Evolutionary conservation across 2,797 vertebrate species (phyloP).

Genomic region (Jordanella pulchra): DNA sequence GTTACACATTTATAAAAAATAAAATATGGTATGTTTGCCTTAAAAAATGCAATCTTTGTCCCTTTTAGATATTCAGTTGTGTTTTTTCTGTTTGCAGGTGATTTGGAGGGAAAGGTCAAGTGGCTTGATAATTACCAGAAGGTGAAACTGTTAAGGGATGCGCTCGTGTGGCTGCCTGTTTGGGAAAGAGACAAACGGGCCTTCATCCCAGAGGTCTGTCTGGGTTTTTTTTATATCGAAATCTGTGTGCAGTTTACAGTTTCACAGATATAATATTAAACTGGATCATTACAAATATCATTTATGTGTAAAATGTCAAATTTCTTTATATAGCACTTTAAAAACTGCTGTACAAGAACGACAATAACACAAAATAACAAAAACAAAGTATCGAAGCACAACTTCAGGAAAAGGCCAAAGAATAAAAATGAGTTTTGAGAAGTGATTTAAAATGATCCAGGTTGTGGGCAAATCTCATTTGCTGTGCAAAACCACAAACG

Average conservation of each 20-base stretch:
- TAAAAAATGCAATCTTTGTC: not conserved
- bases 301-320: conserved; percentile 18
- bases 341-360: no score
- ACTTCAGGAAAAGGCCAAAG: no score
- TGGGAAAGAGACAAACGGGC: conserved; percentile 91
- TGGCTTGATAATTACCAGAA: conserved; percentile 95
- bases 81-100: conserved; percentile 76
- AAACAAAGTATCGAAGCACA: no score
- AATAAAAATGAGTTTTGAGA: no score
- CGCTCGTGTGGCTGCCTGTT: conserved; percentile 89
- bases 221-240: not conserved
- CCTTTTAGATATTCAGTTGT: not conserved
- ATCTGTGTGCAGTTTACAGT: not conserved
- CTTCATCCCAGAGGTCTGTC: conserved; percentile 88
- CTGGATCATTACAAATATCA: not conserved
- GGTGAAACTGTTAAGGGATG: conserved; percentile 87
- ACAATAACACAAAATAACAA: no score
- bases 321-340: no score
- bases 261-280: not conserved
- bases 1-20: not conserved
- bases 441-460: no score
- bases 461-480: no score
- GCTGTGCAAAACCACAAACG: no score
- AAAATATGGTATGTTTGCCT: not conserved
- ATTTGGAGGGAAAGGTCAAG: conserved; percentile 94